These are phyloP conservation scores for Solea solea DNA, from an alignment of 2,113 vertebrate species.

Conservation along the genomic window DNA sequence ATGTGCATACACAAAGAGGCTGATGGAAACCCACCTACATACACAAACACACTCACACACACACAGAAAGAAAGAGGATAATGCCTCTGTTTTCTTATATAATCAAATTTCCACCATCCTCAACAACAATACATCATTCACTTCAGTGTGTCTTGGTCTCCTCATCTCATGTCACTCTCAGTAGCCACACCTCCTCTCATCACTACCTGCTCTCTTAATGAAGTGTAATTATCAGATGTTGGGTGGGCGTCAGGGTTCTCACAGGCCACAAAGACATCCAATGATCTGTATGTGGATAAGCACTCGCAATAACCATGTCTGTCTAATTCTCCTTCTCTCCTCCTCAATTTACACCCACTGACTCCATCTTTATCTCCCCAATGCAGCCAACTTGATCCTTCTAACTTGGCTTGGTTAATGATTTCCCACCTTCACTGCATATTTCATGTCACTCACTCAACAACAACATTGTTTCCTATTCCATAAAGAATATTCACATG, in stretches of 20 bases:
- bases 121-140: slow-evolving; percentile 18
- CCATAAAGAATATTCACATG: not conserved
- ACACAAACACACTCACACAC: no score
- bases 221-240: slow-evolving; percentile 75
- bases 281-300: slow-evolving; percentile 64
- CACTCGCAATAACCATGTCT: slow-evolving; percentile 58
- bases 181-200: slow-evolving; percentile 36
- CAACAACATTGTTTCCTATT: not conserved
- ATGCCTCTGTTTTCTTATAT: slow-evolving; percentile 19
- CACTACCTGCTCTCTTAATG: slow-evolving; percentile 71
- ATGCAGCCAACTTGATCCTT: not conserved
- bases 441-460: not conserved
- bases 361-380: slow-evolving; percentile 28
- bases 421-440: not conserved
- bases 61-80: not conserved
- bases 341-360: slow-evolving; percentile 49
- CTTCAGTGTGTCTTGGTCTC: slow-evolving; percentile 1
- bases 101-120: slow-evolving; percentile 54
- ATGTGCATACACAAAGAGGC: no score
- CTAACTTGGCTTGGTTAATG: not conserved
- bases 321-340: slow-evolving; percentile 40
- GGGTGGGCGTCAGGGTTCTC: slow-evolving; percentile 60
- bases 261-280: slow-evolving; percentile 54
- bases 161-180: slow-evolving; percentile 8
- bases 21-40: no score